Percentiles rank a stretch among this genome's conserved stretches.
phyloP scores from a whole-genome alignment of 2,888 invertebrate species.

The Diarsia brunnea region DNA sequence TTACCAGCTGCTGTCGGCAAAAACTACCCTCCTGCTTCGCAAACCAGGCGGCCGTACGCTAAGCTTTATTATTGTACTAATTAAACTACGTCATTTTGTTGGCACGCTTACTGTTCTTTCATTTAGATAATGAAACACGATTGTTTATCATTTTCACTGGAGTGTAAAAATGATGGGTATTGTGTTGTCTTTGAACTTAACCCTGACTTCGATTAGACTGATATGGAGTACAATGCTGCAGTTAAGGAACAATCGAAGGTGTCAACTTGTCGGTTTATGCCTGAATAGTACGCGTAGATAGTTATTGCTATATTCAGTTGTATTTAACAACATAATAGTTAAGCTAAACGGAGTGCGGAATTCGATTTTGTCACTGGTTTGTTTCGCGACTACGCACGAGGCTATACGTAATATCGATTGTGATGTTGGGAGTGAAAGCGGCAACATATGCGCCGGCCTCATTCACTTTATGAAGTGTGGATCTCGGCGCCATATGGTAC shows the following conservation, averaged over 20 bases:
- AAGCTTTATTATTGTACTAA: constrained; percentile 71
- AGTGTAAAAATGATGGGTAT: constrained; percentile 40
- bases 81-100: constrained; percentile 70
- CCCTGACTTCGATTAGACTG: constrained; percentile 32
- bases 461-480: constrained; percentile 87
- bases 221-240: constrained; percentile 45
- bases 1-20: constrained; percentile 89
- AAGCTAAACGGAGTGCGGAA: constrained; percentile 25
- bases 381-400: constrained; percentile 58
- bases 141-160: constrained; percentile 40
- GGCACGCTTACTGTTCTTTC: constrained; percentile 58
- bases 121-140: constrained; percentile 45
- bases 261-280: constrained; percentile 23
- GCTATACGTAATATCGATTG: constrained; percentile 81
- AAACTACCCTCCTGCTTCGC: constrained; percentile 84
- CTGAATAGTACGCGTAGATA: constrained; percentile 3
- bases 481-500: constrained; percentile 88
- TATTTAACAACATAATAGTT: constrained; percentile 20
- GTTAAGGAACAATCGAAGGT: constrained; percentile 42
- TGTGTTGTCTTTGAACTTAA: constrained; percentile 46
- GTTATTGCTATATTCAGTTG: constrained; percentile 21
- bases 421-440: constrained; percentile 89
- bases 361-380: constrained; percentile 60
- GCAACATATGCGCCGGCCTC: constrained; percentile 88
- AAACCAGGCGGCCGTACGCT: constrained; percentile 70